Conservation (phyloP, 2,113 vertebrate species). For the Cebidichthys violaceus region DNA sequence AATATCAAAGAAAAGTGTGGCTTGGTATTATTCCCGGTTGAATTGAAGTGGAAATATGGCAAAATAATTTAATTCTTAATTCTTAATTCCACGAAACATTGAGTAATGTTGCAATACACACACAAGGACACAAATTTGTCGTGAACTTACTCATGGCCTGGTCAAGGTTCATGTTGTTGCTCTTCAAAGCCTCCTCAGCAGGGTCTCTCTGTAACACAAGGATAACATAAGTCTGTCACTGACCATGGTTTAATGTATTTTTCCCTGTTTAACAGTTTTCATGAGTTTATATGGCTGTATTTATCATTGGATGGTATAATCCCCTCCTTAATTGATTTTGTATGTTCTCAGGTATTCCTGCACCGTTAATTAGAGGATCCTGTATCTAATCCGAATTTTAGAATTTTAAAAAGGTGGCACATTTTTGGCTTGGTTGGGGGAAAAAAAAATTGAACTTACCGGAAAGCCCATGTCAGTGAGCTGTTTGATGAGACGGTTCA, state of each 20-base stretch:
- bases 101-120: not conserved
- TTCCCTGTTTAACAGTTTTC: not conserved
- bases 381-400: not conserved
- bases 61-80: not conserved
- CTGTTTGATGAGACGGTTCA: slow-evolving; percentile 97
- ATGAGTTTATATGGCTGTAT: not conserved
- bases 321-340: not conserved
- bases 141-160: slow-evolving; percentile 98
- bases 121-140: not conserved
- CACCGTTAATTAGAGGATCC: not conserved
- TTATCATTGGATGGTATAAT: not conserved
- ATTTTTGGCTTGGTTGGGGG: not conserved
- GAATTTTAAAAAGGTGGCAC: not conserved
- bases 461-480: slow-evolving; percentile 99
- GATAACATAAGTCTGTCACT: slow-evolving; percentile 4
- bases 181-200: slow-evolving; percentile 98
- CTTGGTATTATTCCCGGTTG: not conserved
- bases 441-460: slow-evolving; percentile 74
- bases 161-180: slow-evolving; percentile 98
- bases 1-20: not conserved
- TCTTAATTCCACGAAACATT: not conserved
- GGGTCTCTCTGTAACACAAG: slow-evolving; percentile 91
- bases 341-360: not conserved
- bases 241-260: not conserved
- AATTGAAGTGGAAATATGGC: not conserved